Percentiles rank a stretch among this genome's conserved stretches.
phyloP scores from a whole-genome alignment of 1,140 invertebrate genomes.

The Notospermus geniculatus region DNA sequence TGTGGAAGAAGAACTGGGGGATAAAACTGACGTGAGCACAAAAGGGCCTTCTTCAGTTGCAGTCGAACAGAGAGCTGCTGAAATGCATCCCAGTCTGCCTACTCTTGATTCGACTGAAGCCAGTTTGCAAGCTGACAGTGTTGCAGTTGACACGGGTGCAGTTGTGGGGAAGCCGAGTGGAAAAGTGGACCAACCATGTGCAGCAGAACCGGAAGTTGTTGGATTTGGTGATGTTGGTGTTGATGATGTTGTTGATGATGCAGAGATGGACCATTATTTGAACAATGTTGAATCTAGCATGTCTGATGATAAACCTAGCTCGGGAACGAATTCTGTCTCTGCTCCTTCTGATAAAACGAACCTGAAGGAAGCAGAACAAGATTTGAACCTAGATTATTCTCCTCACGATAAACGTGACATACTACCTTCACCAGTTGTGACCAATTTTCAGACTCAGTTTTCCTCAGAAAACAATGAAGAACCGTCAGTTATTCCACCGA shows the following conservation, averaged over 20 bases:
- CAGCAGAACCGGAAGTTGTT: slow-evolving; percentile 15
- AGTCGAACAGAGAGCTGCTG: too few species aligned
- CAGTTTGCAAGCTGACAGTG: too few species aligned
- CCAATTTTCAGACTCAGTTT: background rate
- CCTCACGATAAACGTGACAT: background rate
- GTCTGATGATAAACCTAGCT: background rate
- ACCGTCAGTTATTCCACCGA: background rate
- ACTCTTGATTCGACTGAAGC: too few species aligned
- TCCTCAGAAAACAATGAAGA: background rate
- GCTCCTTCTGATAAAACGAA: background rate
- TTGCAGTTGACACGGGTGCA: background rate
- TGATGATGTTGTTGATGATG: slow-evolving; percentile 23
- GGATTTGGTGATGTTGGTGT: slow-evolving; percentile 23
- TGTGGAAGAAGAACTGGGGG: too few species aligned
- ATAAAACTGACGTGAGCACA: too few species aligned
- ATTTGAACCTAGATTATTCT: background rate
- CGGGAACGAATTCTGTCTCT: slow-evolving; percentile 6
- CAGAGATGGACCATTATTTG: slow-evolving; percentile 33
- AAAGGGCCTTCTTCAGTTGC: too few species aligned
- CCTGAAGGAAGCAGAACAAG: background rate
- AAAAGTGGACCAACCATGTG: background rate
- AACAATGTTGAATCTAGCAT: slow-evolving; percentile 13
- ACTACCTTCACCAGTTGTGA: background rate
- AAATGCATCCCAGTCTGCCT: too few species aligned
- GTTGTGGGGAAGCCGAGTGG: background rate